phyloP scores from a whole-genome alignment of 2,113 vertebrate genomes.

The Pelecanus crispus region DNA sequence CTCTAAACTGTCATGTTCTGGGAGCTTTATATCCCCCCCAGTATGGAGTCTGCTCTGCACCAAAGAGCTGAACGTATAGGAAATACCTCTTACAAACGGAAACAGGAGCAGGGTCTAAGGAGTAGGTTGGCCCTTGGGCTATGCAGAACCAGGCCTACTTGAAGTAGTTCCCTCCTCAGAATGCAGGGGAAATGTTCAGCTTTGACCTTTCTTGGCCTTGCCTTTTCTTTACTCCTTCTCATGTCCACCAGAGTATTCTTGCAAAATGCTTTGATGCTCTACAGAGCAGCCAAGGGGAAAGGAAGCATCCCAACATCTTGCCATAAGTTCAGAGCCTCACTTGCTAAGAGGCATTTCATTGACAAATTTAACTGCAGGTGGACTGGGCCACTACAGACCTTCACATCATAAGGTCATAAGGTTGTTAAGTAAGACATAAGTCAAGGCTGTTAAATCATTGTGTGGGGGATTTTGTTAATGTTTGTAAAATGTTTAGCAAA shows the following conservation, averaged over 20 bases:
- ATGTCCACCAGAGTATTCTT: background rate
- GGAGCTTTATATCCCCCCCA: background rate
- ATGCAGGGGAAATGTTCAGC: background rate
- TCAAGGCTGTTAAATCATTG: background rate
- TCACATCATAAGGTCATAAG: background rate
- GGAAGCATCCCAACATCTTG: background rate
- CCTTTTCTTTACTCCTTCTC: background rate
- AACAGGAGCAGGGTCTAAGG: background rate
- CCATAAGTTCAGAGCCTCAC: background rate
- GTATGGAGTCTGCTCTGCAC: background rate
- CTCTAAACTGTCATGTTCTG: background rate
- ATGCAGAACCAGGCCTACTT: background rate
- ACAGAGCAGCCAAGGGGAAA: background rate
- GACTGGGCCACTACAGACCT: background rate
- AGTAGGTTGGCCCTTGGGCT: background rate
- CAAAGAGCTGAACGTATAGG: background rate
- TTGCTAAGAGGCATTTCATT: background rate
- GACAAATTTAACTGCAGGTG: background rate
- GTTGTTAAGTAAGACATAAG: background rate
- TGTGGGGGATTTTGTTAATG: background rate
- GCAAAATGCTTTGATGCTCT: background rate
- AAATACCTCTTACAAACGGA: background rate
- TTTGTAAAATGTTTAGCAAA: background rate
- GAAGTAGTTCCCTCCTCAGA: background rate
- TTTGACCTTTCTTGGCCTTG: background rate